Evolutionary conservation across 2,888 invertebrate genomes (phyloP), one percentile per base, ranked within the genome.

Genomic region (Synergus japonicus): DNA sequence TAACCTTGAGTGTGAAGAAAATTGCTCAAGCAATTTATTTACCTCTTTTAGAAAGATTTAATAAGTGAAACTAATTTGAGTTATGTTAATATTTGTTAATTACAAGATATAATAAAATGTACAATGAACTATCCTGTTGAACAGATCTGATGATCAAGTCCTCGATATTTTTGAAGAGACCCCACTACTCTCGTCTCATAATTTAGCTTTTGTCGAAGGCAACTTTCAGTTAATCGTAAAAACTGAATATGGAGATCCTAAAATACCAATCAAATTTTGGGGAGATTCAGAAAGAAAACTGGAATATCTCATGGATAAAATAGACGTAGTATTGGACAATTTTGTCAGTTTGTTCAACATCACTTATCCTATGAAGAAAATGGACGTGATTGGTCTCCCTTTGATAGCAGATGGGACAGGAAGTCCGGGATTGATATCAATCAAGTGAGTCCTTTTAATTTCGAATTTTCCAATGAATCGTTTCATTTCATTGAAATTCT

Each of bases 101-200:
- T 10, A 29, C 10, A 43, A 10, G 12, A 63, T 18, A 46, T 13
- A 37, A 69, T 29, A 22, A 41, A 41, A 12, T 15, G 2, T 44
- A 12, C 54, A 63, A 49, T 29, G 8, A 18, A 44, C 43, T 18
- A 58, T 54, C 12, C 18, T 69, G 54, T 77, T 13, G 18, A 60
- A 54, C 79, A 89, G 88, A 49, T 78, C 82, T 67, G 81, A 86
- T 49, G 80, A 84, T 44, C 81, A 82, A 77, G 69, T 84, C 4
- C 41, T 84, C 49, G 87, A 89, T 69, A 85, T 63, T 13, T 92
- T 91, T 79, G 82, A 85, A 4, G 88, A 88, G 49, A 90, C 90
- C 0, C 87, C 85, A 0, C 91, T 90, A 41, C 93, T 95, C 93
- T 93, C 94, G 65, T 94, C 95, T 0, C 94, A 94, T 86, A 92